These are phyloP conservation scores for Zenarchopterus dispar DNA, from an alignment of 2,797 vertebrate species.

Conservation along the genomic window DNA sequence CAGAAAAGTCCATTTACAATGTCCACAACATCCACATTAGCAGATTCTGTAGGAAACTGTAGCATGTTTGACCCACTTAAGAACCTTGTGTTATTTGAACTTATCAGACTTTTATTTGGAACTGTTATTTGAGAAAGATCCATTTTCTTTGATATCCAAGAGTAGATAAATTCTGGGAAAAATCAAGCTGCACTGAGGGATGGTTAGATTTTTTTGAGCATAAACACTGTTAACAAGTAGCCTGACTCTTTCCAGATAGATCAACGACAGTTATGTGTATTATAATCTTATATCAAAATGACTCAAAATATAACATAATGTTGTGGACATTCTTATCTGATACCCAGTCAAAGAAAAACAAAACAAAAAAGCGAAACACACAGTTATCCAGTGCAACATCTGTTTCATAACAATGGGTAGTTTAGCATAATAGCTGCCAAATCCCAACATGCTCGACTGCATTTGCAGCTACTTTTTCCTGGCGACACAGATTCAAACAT, in stretches of 20 bases:
- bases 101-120: neutral
- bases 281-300: neutral
- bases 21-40: neutral
- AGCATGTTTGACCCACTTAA: neutral
- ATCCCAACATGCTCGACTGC: slow-evolving; percentile 31
- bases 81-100: neutral
- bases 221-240: no score
- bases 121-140: neutral
- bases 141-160: neutral
- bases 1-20: slow-evolving; percentile 1
- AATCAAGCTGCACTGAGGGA: neutral
- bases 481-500: slow-evolving; percentile 55
- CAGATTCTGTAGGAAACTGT: neutral
- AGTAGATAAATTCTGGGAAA: no score
- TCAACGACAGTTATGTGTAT: neutral
- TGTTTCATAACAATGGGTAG: slow-evolving; percentile 37
- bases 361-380: neutral
- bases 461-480: slow-evolving; percentile 62
- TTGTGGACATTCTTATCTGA: no score
- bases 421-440: slow-evolving; percentile 38
- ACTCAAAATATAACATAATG: neutral
- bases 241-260: neutral
- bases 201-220: no score
- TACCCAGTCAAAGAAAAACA: no score
- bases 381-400: slow-evolving; percentile 39